These are phyloP conservation scores for Caerostris darwini DNA, from an alignment of 1,140 invertebrate species.

Conservation along the genomic window DNA sequence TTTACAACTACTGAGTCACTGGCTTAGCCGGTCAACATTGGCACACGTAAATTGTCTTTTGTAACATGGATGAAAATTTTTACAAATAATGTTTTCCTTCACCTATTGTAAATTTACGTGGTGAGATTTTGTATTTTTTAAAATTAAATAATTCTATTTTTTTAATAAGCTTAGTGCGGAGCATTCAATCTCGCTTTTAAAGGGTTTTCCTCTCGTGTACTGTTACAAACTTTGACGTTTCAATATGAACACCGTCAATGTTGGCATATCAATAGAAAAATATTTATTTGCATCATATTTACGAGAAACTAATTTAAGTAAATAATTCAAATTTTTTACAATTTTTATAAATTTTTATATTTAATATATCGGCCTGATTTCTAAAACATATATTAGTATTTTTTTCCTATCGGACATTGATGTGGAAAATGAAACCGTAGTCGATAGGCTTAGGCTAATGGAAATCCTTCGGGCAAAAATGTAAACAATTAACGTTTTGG, in stretches of 20 bases:
- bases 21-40: constrained; percentile 75
- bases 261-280: constrained; percentile 59
- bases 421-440: constrained; percentile 38
- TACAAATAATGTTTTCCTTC: constrained; percentile 64
- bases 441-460: constrained; percentile 70
- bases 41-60: constrained; percentile 66
- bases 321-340: neutral
- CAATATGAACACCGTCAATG: constrained; percentile 71
- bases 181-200: constrained; percentile 28
- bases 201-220: constrained; percentile 52
- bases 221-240: constrained; percentile 74
- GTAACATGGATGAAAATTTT: constrained; percentile 68
- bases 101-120: constrained; percentile 39
- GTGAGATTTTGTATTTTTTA: constrained; percentile 60
- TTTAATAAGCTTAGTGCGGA: neutral
- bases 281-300: constrained; percentile 2
- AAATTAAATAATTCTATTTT: neutral
- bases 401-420: neutral
- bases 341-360: neutral
- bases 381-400: neutral
- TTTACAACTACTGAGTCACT: constrained; percentile 77
- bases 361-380: neutral
- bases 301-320: neutral
- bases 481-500: constrained; percentile 57
- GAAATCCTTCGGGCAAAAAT: constrained; percentile 56